Evolutionary conservation across 2,113 vertebrate genomes (phyloP).

Genomic region (Pygathrix nemaeus): DNA sequence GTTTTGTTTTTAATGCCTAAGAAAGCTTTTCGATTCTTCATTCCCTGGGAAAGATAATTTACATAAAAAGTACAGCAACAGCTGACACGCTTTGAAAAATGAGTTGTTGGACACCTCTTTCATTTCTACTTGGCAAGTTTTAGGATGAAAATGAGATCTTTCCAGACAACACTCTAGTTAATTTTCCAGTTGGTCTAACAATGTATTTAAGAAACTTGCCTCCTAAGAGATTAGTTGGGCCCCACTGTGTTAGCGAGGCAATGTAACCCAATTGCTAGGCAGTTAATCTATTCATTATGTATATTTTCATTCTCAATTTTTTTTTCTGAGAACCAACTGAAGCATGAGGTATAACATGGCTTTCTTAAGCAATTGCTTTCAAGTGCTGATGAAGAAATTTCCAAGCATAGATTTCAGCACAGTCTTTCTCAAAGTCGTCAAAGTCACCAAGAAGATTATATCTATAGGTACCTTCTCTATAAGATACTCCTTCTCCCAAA

Average conservation of each 20-base stretch:
- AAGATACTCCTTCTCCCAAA: not conserved
- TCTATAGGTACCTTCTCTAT: not conserved
- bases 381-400: not conserved
- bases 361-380: not conserved
- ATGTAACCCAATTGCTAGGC: slow-evolving; percentile 17
- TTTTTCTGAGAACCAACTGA: slow-evolving; percentile 47
- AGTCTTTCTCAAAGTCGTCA: not conserved
- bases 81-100: not conserved
- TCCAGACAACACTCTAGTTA: slow-evolving; percentile 5
- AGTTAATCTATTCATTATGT: slow-evolving; percentile 57
- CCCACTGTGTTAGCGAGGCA: slow-evolving; percentile 24
- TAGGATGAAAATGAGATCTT: not conserved
- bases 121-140: slow-evolving; percentile 33
- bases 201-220: slow-evolving; percentile 7
- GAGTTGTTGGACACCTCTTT: not conserved
- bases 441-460: not conserved
- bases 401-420: not conserved
- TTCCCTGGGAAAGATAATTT: not conserved
- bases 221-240: slow-evolving; percentile 61
- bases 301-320: slow-evolving; percentile 62
- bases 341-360: slow-evolving; percentile 7
- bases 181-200: slow-evolving; percentile 67
- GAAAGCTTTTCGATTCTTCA: not conserved
- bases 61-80: not conserved
- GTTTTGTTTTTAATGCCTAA: not conserved